These are phyloP conservation scores for Schrankia costaestrigalis DNA, from an alignment of 2,888 invertebrate species.

Conservation along the genomic window DNA sequence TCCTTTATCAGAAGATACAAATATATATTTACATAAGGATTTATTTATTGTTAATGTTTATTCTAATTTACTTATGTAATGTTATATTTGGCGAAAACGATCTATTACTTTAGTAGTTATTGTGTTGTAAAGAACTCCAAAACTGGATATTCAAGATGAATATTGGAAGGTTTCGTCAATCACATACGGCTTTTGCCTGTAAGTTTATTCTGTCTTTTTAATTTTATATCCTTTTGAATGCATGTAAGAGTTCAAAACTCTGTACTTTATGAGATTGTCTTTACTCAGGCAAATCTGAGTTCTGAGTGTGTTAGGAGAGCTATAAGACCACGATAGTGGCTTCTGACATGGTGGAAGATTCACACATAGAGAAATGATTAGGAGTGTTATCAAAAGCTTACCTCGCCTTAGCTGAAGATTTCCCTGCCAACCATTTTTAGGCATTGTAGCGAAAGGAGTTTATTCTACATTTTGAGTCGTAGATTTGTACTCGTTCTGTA, in stretches of 20 bases:
- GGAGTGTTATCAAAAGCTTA: too few species aligned
- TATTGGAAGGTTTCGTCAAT: conserved; percentile 9
- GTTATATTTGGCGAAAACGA: conserved; percentile 14
- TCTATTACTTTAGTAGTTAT: conserved; percentile 15
- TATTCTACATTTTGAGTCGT: too few species aligned
- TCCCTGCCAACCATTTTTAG: too few species aligned
- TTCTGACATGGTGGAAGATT: too few species aligned
- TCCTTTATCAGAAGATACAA: conserved; percentile 27
- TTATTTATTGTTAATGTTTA: conserved; percentile 10
- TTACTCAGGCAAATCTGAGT: too few species aligned
- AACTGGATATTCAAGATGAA: conserved; percentile 2
- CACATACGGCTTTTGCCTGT: conserved; percentile 9
- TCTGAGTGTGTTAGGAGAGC: too few species aligned
- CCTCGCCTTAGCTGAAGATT: too few species aligned
- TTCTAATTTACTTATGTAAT: background rate
- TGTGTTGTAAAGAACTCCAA: conserved; percentile 3
- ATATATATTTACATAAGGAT: conserved; percentile 12
- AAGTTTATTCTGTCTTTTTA: conserved; percentile 2
- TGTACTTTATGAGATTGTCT: too few species aligned
- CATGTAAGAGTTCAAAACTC: background rate
- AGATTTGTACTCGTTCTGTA: too few species aligned
- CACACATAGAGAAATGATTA: too few species aligned
- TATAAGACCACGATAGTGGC: too few species aligned
- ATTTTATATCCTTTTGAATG: background rate
- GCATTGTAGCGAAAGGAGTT: too few species aligned